These are phyloP conservation scores for Augochlorella aurata DNA, from an alignment of 2,888 invertebrate species.

Conservation along the genomic window DNA sequence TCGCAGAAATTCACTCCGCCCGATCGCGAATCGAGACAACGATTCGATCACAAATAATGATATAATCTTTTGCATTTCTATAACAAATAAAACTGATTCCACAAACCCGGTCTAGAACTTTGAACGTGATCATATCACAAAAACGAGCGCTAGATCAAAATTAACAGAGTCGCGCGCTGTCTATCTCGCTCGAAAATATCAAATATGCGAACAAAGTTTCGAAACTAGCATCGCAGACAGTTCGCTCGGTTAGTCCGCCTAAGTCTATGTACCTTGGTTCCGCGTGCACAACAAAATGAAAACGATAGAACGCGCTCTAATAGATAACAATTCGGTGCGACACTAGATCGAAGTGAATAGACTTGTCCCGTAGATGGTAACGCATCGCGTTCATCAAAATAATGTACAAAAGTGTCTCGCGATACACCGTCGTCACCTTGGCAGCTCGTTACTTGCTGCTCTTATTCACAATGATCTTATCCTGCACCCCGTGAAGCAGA, in stretches of 20 bases:
- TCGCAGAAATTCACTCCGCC: neutral
- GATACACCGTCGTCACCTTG: neutral
- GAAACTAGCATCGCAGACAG: neutral
- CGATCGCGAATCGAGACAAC: neutral
- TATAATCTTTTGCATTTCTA: neutral
- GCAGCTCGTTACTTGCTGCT: slow-evolving; percentile 51
- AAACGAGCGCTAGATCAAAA: neutral
- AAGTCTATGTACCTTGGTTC: neutral
- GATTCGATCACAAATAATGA: neutral
- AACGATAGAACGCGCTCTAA: neutral
- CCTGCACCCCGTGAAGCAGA: slow-evolving; percentile 76
- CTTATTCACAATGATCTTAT: slow-evolving; percentile 73
- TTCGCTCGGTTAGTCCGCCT: neutral
- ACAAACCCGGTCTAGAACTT: neutral
- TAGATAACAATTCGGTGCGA: neutral
- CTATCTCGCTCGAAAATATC: neutral
- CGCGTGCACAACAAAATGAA: neutral
- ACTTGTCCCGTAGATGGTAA: neutral
- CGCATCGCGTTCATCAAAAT: neutral
- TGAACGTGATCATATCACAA: neutral
- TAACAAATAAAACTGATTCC: neutral
- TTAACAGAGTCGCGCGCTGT: neutral
- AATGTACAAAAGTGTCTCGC: slow-evolving; percentile 20
- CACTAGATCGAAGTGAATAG: neutral
- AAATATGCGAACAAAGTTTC: no score